Evolutionary conservation across 2,113 vertebrate species (phyloP).

Genomic region (Chroicocephalus ridibundus): DNA sequence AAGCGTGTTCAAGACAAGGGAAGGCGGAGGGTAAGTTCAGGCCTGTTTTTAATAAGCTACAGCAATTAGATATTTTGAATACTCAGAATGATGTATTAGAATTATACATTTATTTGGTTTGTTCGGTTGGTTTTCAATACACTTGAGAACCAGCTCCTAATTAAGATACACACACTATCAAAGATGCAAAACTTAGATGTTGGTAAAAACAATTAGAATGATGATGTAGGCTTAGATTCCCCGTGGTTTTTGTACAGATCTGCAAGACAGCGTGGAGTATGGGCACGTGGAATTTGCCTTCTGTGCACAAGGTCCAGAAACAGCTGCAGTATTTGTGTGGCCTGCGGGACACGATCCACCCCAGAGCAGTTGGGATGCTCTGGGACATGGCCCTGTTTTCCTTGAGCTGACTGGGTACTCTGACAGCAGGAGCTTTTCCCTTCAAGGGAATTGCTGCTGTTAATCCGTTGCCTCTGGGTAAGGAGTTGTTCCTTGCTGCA

Average conservation of each 20-base stretch:
- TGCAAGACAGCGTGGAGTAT: not conserved
- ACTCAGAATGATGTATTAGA: constrained; percentile 24
- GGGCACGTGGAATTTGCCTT: not conserved
- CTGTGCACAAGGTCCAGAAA: not conserved
- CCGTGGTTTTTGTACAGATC: constrained; percentile 3
- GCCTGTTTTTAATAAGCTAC: constrained; percentile 39
- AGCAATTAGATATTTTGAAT: constrained; percentile 38
- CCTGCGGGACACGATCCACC: not conserved
- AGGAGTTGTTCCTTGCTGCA: not conserved
- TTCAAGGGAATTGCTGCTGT: not conserved
- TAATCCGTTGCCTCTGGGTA: not conserved
- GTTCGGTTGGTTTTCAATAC: constrained; percentile 52
- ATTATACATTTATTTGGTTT: constrained; percentile 47
- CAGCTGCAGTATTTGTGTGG: not conserved
- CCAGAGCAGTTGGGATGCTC: not conserved
- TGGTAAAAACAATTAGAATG: constrained; percentile 62
- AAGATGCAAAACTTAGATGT: constrained; percentile 44
- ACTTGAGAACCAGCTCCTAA: constrained; percentile 55
- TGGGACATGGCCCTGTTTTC: not conserved
- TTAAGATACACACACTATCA: constrained; percentile 58
- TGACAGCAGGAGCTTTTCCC: not conserved
- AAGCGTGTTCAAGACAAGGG: not conserved
- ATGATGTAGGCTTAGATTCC: constrained; percentile 47
- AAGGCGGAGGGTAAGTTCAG: not conserved
- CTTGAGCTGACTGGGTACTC: not conserved